Evolutionary conservation across 2,113 vertebrate species (phyloP), one percentile per base, ranked within the genome.

Genomic region (Dicentrarchus labrax): DNA sequence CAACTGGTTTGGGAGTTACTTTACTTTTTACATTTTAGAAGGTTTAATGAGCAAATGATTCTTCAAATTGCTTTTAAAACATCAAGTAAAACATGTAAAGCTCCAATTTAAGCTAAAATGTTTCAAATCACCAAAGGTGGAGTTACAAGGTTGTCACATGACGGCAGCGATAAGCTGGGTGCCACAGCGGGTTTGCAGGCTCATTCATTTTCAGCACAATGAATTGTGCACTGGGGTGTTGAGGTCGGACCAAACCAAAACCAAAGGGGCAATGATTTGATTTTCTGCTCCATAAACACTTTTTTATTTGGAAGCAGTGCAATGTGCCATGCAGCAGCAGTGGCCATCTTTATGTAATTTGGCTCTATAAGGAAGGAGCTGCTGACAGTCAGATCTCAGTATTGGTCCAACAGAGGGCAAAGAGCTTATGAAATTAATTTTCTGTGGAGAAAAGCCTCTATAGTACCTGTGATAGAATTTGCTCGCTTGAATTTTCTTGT

Each of bases 211-310:
- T 91, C 89, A 84, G 88, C 82, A 73, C 74, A 75, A 89, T 89
- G 88, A 92, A 92, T 71, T 88, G 88, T 82, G 75, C 92, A 83
- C 80, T 76, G 79, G 82, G 81, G 90, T 89, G 89, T 88, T 85
- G 85, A 88, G 88, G 90, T 86, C 78, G 83, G 86, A 89, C 71
- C 66, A 80, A 90, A 87, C 86, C 77, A 84, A 94, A 93, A 93
- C 79, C 89, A 82, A 78, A 66, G 87, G 89, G 83, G 79, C 86
- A 88, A 69, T 91, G 79, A 94, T 93, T 94, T 93, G 88, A 94
- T 94, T 93, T 94, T 92, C 91, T 94, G 93, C 90, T 91, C 89
- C 89, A 92, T 94, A 94, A 94, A 92, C 89, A 94, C 91, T 91
- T 92, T 91, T 70, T 91, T 91, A 90, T 93, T 91, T 90, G 82